These are phyloP conservation scores for Agriotes lineatus DNA, from an alignment of 2,888 invertebrate species.

Conservation along the genomic window DNA sequence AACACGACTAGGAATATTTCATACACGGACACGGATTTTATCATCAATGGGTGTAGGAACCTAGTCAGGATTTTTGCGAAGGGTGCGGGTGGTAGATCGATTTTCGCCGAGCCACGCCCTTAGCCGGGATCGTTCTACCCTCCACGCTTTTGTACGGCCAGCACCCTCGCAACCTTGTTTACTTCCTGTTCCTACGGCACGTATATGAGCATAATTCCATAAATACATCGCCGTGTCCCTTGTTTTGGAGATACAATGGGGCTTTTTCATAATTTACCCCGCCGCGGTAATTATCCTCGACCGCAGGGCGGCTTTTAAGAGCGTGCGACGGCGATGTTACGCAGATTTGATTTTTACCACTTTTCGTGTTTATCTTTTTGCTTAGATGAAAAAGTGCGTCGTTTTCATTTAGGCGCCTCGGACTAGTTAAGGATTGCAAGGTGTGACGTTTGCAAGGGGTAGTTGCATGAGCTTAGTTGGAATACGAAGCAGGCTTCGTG, in stretches of 20 bases:
- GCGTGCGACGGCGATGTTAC: background rate
- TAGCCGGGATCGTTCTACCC: constrained; percentile 52
- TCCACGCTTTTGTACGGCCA: constrained; percentile 44
- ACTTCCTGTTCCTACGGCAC: constrained; percentile 28
- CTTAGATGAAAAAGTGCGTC: too few species aligned
- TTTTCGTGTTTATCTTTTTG: too few species aligned
- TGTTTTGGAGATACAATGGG: background rate
- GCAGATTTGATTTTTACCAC: too few species aligned
- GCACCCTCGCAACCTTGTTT: constrained; percentile 43
- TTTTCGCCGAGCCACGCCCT: constrained; percentile 57
- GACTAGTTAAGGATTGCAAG: too few species aligned
- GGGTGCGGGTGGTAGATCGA: constrained; percentile 53
- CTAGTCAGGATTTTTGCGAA: constrained; percentile 41
- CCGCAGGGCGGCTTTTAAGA: background rate
- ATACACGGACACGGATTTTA: too few species aligned
- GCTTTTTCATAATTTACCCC: background rate
- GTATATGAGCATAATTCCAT: constrained; percentile 3
- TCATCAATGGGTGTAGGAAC: constrained; percentile 29
- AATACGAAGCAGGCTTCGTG: too few species aligned
- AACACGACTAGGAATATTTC: too few species aligned
- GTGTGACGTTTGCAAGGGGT: too few species aligned
- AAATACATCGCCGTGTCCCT: background rate
- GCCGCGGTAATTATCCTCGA: background rate
- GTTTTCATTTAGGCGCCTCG: too few species aligned
- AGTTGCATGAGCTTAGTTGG: too few species aligned